A percentile compares a stretch with the other conserved stretches of the same genome.
Evolutionary conservation across 2,113 vertebrate genomes (phyloP).

Genomic region (Tetraodon nigroviridis): DNA sequence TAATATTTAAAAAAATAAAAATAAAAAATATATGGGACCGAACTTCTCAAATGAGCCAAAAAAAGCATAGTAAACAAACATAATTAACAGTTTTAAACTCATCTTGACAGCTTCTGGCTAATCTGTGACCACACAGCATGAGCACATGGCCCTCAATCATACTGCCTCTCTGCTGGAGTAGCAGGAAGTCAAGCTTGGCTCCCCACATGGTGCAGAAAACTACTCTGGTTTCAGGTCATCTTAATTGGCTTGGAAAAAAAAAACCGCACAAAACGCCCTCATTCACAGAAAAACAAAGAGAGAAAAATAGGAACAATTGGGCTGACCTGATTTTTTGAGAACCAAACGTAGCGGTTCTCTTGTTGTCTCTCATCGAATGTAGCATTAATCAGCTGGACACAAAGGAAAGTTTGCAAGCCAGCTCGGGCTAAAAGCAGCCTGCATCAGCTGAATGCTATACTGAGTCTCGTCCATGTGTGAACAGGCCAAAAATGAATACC

Average conservation of each 20-base stretch:
- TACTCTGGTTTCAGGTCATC: constrained; percentile 22
- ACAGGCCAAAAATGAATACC: not conserved
- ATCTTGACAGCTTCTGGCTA: no score
- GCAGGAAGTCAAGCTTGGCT: not conserved
- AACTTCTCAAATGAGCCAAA: no score
- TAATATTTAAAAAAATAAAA: no score
- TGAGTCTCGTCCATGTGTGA: constrained; percentile 17
- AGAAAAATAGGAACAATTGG: not conserved
- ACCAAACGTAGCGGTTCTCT: no score
- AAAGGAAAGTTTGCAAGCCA: no score
- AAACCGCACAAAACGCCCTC: not conserved
- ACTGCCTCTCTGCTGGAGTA: not conserved
- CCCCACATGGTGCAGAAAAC: constrained; percentile 3
- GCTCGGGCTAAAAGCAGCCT: no score
- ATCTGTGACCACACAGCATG: not conserved
- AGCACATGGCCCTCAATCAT: not conserved
- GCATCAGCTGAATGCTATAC: not conserved
- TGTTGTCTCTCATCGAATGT: not conserved
- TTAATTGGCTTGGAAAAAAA: constrained; percentile 4
- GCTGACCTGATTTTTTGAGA: no score
- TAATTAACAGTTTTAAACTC: no score
- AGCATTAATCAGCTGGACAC: not conserved
- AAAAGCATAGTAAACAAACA: no score
- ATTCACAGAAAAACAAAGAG: constrained; percentile 6
- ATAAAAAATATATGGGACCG: no score